Percentiles rank a stretch among this genome's conserved stretches.
phyloP scores from a whole-genome alignment of 2,113 vertebrate genomes.

The Plecturocebus donacophilus region DNA sequence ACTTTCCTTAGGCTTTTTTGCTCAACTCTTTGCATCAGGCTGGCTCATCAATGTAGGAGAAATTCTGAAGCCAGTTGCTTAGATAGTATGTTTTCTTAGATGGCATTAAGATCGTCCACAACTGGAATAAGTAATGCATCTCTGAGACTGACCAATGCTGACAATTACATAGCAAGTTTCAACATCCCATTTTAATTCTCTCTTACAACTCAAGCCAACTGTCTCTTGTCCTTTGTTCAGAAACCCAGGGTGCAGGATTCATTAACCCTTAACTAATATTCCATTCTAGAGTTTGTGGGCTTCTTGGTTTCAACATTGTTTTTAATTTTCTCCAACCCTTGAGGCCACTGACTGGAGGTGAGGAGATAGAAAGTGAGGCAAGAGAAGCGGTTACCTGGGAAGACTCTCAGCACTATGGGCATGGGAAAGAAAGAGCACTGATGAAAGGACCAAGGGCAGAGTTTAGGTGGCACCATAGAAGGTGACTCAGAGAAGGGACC shows the following conservation, averaged over 20 bases:
- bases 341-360: not conserved
- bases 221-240: not conserved
- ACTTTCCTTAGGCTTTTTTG: not conserved
- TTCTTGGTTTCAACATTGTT: not conserved
- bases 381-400: not conserved
- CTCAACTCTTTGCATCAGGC: not conserved
- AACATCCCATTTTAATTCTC: not conserved
- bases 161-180: not conserved
- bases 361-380: not conserved
- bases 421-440: not conserved
- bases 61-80: not conserved
- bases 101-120: not conserved
- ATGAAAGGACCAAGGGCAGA: accelerated
- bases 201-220: not conserved
- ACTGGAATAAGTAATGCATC: not conserved
- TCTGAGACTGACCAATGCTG: not conserved
- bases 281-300: not conserved
- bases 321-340: not conserved
- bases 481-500: not conserved
- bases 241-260: not conserved
- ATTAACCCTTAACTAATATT: not conserved
- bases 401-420: not conserved
- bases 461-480: not conserved
- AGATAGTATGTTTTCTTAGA: not conserved
- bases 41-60: not conserved